Base-by-base conservation (phyloP, 2,113 vertebrate species). In the Rhadina sibilatrix region DNA sequence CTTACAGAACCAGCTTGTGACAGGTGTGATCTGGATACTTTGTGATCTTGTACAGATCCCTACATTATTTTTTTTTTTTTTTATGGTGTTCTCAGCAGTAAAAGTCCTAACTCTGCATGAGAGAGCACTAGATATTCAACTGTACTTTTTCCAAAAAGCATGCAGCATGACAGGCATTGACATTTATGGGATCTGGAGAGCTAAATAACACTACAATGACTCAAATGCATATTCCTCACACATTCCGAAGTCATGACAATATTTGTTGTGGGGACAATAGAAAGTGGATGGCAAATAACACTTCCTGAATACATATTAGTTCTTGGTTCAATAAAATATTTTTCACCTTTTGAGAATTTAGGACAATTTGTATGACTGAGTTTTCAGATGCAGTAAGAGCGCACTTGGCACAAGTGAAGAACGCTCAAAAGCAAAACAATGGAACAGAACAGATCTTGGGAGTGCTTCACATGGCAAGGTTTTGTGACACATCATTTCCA, bases 381-480 rank as follows among this genome's bases (percentile, higher is more conserved):
- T 40, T 71, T 61, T 46, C 30, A 64, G 12, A 42, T 16, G 5
- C 10, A 52, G 4, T 52, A 35, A 1, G 4, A 54, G 49, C 1
- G 1, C 3, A 17, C 7, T 61, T 64, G 30, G 23, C 6, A 17
- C 3, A 38, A 21, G 16, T 30, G 15, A 87, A 50, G 9, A 81
- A 18, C 13, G 24, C 33, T 38, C 4, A 72, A 68, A 61, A 47
- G 1, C 15, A 31, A 52, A 71, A 57, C 4, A 37, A 1, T n/a
- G 17, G n/a, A 57, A 68, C 1, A 11, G 12, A 61, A 40, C 12
- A 24, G 15, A 49, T 40, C 12, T 63, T 71, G 23, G 18, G 5
- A 4, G 10, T 2, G 0, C 8, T 37, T 50, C 3, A 6, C 30
- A 12, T 25, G 19, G 3, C 37, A 30, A 65, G 11, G 7, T 42